Evolutionary conservation across 2,113 vertebrate species (phyloP).

Genomic region (Falcunculus frontatus): DNA sequence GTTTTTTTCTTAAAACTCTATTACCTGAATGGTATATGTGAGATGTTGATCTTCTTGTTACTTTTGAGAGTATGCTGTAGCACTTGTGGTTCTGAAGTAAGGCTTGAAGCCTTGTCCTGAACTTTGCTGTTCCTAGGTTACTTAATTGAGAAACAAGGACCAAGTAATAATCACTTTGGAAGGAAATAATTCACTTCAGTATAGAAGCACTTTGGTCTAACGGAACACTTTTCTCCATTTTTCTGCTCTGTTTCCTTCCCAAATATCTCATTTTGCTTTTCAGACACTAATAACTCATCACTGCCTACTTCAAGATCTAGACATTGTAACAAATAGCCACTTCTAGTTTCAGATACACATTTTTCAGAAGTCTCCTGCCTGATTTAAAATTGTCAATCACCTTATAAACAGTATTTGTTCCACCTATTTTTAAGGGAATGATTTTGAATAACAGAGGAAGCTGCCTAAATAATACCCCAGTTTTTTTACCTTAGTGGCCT

Average conservation of each 20-base stretch:
- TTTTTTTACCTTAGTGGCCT: neutral
- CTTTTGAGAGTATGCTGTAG: neutral
- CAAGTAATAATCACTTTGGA: neutral
- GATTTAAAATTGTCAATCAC: neutral
- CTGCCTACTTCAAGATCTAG: neutral
- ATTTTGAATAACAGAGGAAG: neutral
- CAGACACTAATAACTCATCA: neutral
- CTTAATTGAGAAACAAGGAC: neutral
- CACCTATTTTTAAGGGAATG: neutral
- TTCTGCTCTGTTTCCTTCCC: neutral
- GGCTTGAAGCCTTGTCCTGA: neutral
- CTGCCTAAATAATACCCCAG: neutral
- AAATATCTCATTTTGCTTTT: neutral
- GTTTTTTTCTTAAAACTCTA: neutral
- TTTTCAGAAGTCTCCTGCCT: neutral
- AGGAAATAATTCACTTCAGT: neutral
- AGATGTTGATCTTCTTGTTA: neutral
- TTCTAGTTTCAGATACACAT: neutral
- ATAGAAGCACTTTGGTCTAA: neutral
- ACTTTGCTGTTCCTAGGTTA: neutral
- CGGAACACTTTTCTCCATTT: neutral
- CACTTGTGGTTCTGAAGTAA: neutral
- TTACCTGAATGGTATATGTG: neutral
- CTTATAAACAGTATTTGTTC: neutral
- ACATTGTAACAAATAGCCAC: neutral